Evolutionary conservation across 2,888 invertebrate species (phyloP).

Genomic region (Macroteleia sp.): DNA sequence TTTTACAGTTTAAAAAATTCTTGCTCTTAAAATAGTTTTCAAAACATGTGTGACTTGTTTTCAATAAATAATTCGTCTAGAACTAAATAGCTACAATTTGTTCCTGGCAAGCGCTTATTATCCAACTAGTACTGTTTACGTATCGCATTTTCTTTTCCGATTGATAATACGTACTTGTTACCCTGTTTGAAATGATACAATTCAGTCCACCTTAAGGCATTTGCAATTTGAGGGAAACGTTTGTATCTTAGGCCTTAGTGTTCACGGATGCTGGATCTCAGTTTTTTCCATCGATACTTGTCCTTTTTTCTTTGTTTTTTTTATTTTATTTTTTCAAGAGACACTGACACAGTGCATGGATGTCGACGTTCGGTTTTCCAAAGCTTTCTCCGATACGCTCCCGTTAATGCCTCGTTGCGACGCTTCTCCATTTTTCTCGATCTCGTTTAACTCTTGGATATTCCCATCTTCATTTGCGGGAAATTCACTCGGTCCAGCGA

Average conservation of each 20-base stretch:
- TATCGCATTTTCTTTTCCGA: slow-evolving; percentile 31
- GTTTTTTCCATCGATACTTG: slow-evolving; percentile 32
- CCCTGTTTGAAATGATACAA: slow-evolving; percentile 27
- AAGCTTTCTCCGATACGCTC: slow-evolving; percentile 82
- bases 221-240: slow-evolving; percentile 15
- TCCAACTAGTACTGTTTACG: slow-evolving; percentile 26
- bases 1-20: slow-evolving; percentile 23
- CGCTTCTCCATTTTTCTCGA: slow-evolving; percentile 69
- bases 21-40: neutral
- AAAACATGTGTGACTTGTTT: neutral
- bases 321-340: too few relatives aligned
- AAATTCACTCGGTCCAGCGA: slow-evolving; percentile 67
- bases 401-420: slow-evolving; percentile 78
- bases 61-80: slow-evolving; percentile 14
- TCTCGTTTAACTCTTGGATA: slow-evolving; percentile 63
- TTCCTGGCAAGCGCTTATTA: slow-evolving; percentile 34
- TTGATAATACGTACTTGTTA: slow-evolving; percentile 55
- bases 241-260: slow-evolving; percentile 3
- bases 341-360: slow-evolving; percentile 38
- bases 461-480: slow-evolving; percentile 66
- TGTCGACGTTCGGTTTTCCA: slow-evolving; percentile 70
- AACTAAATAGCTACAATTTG: slow-evolving; percentile 31
- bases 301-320: slow-evolving; percentile 24
- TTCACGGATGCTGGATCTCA: slow-evolving; percentile 27
- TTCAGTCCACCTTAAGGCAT: slow-evolving; percentile 20